A percentile compares a stretch with the other conserved stretches of the same genome.
phyloP scores from a whole-genome alignment of 1,140 invertebrate species.

The Stegodyphus mimosarum region DNA sequence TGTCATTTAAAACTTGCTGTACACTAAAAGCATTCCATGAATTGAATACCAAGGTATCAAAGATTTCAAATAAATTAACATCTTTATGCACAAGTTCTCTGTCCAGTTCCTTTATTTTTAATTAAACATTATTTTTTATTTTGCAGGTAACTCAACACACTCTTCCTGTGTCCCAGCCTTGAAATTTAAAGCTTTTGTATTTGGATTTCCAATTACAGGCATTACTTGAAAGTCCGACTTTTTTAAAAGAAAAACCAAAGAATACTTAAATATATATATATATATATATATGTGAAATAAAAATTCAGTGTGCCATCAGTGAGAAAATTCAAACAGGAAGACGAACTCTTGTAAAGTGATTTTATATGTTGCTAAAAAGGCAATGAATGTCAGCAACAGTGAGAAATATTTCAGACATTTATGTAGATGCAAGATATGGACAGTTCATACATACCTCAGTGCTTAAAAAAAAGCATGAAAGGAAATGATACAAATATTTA shows the following conservation, averaged over 20 bases:
- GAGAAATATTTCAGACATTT: not conserved
- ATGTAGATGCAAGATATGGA: not conserved
- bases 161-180: conserved; percentile 42
- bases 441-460: conserved; percentile 6
- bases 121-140: not conserved
- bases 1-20: too few species aligned
- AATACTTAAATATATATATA: conserved; percentile 14
- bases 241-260: conserved; percentile 49
- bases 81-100: too few species aligned
- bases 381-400: not conserved
- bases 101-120: too few species aligned
- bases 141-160: conserved; percentile 29
- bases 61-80: too few species aligned
- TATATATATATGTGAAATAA: not conserved
- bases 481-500: not conserved
- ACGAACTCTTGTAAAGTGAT: not conserved
- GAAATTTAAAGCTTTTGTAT: not conserved
- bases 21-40: too few species aligned
- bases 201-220: conserved; percentile 43
- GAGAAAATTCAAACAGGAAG: not conserved
- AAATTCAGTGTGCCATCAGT: not conserved
- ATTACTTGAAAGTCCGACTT: conserved; percentile 10
- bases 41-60: too few species aligned
- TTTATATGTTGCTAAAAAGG: not conserved
- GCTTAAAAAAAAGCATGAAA: not conserved